Base-by-base conservation (phyloP, 2,113 vertebrate species). In the Prinia subflava region DNA sequence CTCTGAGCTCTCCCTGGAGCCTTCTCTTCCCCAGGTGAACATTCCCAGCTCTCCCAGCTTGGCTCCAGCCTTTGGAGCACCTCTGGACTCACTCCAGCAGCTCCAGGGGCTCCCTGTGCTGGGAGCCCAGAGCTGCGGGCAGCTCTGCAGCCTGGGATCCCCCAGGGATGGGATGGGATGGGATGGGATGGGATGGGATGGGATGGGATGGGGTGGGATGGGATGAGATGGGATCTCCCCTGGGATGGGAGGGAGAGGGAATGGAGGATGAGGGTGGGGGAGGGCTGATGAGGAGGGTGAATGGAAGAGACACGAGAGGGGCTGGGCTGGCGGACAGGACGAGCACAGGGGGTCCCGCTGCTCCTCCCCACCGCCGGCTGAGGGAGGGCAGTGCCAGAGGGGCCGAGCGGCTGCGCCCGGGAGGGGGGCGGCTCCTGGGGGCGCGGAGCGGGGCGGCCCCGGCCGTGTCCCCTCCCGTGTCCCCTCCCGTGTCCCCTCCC, bases 401-500 rank as follows among this genome's bases (percentile, higher is more conserved):
- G 68, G 6, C 28, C 37, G 20, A 81, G 87, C 57, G 39, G 76
- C 81, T 57, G 91, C 30, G 19, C 69, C 31, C 25, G 68, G 55
- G 75, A 27, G 33, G 67, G 71, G 78, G 79, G 89, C 68, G 80
- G 88, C 89, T 83, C 70, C 77, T 57, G 1, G 44, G 89, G 74
- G 89, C 64, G 42, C 52, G 52, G 52, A 55, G 53, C 71, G 79
- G 74, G 80, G 85, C 75, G 35, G 83, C 42, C 46, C 77, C 55
- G n/a, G 30, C 39, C 55, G 33, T 56, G 53, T 81, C 85, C 84
- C 84, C 74, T 88, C 89, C 93, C 89, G 77, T 44, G 80, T 83
- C 55, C 80, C 81, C 74, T 88, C 89, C 93, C 89, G 77, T 44
- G 80, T 83, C 53, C 80, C 81, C 81, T 62, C 75, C 73, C 60